Conservation (phyloP, 2,888 invertebrate genomes). For the Carcina quercana region DNA sequence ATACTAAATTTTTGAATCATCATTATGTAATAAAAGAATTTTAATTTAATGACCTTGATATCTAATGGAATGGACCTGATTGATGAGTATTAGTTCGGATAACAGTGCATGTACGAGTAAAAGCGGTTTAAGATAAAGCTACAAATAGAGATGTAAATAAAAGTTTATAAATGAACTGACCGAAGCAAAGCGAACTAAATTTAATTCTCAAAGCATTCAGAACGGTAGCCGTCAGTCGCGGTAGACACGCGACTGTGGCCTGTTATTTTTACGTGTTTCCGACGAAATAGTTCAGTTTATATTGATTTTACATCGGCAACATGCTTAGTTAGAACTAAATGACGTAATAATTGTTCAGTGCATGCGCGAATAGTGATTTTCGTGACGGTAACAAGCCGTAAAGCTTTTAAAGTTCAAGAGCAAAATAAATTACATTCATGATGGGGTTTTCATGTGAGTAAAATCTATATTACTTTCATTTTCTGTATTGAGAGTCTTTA, state of each 20-base stretch:
- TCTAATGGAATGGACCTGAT: too few relatives aligned
- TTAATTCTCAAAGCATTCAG: conserved; percentile 51
- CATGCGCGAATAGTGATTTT: conserved; percentile 25
- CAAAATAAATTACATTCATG: conserved; percentile 16
- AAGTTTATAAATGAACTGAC: conserved; percentile 25
- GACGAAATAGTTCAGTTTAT: conserved; percentile 35
- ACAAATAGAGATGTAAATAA: background rate
- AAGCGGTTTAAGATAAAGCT: background rate
- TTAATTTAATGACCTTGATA: conserved; percentile 16
- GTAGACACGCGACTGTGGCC: conserved; percentile 52
- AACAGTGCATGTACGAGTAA: background rate
- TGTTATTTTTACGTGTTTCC: conserved; percentile 45
- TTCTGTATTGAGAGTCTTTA: conserved; percentile 7
- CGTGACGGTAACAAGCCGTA: conserved; percentile 26
- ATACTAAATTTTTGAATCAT: background rate
- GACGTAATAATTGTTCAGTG: conserved; percentile 36
- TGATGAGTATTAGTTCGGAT: too few relatives aligned
- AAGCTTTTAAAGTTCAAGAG: conserved; percentile 29
- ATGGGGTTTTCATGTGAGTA: conserved; percentile 62
- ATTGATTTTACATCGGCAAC: conserved; percentile 48
- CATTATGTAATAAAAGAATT: conserved; percentile 3
- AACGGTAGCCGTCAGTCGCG: conserved; percentile 62
- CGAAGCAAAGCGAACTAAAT: conserved; percentile 48
- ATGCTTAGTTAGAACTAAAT: conserved; percentile 27
- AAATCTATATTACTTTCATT: conserved; percentile 7